Percentiles rank a stretch among this genome's conserved stretches.
Evolutionary conservation across 2,113 vertebrate genomes (phyloP).

Genomic region (Bubo scandiacus): DNA sequence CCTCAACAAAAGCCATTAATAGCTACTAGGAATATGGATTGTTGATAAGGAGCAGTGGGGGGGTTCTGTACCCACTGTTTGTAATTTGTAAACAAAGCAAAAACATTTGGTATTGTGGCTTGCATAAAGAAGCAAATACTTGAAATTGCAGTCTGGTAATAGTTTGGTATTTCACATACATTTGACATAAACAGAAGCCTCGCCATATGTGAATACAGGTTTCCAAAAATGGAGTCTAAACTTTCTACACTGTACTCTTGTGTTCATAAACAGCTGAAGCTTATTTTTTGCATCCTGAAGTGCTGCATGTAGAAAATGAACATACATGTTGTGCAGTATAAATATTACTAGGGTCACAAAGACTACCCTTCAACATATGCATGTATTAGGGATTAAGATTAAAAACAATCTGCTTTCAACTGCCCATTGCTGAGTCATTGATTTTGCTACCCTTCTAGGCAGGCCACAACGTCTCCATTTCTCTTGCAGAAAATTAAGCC

Average conservation of each 20-base stretch:
- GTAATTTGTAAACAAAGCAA: background rate
- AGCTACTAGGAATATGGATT: background rate
- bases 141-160: background rate
- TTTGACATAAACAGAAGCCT: background rate
- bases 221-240: background rate
- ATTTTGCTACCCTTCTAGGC: background rate
- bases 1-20: background rate
- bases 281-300: background rate
- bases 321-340: background rate
- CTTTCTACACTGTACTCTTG: accelerated
- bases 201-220: background rate
- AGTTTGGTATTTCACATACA: background rate
- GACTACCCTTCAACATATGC: background rate
- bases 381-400: conserved; percentile 34
- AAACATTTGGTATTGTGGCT: background rate
- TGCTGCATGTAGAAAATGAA: background rate
- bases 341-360: background rate
- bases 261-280: background rate
- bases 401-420: background rate
- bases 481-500: conserved; percentile 47
- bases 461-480: background rate
- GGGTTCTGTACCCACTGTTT: background rate
- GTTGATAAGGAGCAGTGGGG: background rate
- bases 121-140: background rate
- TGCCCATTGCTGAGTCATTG: conserved; percentile 30